Percentiles rank a stretch among this genome's conserved stretches.
Conservation (phyloP, 2,797 vertebrate species). For the Leptodactylus fallax region DNA sequence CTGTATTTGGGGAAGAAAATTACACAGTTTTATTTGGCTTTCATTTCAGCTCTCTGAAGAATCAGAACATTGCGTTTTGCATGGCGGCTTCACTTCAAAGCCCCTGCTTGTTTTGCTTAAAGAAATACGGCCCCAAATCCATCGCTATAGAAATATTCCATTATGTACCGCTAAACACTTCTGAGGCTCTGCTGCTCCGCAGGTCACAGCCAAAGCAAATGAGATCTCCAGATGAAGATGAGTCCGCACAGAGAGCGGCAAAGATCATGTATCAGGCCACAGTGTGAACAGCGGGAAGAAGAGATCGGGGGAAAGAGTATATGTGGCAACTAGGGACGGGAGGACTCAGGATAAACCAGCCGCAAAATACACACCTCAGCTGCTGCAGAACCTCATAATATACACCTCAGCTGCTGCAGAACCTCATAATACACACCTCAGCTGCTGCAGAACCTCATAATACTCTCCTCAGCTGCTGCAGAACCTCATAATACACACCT, state of each 20-base stretch:
- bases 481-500: not conserved
- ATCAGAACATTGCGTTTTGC: constrained; percentile 32
- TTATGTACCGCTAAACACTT: not conserved
- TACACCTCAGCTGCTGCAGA: not conserved
- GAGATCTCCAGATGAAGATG: too few relatives aligned
- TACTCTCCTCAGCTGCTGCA: not conserved
- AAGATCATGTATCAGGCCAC: too few relatives aligned
- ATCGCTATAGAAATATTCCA: not conserved
- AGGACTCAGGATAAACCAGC: too few relatives aligned
- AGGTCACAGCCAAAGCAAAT: not conserved
- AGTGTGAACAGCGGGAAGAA: too few relatives aligned
- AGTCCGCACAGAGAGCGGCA: too few relatives aligned
- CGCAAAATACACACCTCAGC: not conserved
- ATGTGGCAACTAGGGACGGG: too few relatives aligned
- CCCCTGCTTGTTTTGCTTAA: constrained; percentile 25
- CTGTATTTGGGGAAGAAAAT: constrained; percentile 51
- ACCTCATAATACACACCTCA: not conserved
- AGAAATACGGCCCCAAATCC: constrained; percentile 17
- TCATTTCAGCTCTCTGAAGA: constrained; percentile 41
- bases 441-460: not conserved
- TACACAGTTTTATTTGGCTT: constrained; percentile 52
- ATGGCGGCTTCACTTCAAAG: constrained; percentile 28
- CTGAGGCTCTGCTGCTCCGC: not conserved
- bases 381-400: not conserved
- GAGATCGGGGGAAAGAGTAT: too few relatives aligned